These are phyloP conservation scores for Druon quercuslanigerum DNA, from an alignment of 1,140 invertebrate species.

Conservation along the genomic window DNA sequence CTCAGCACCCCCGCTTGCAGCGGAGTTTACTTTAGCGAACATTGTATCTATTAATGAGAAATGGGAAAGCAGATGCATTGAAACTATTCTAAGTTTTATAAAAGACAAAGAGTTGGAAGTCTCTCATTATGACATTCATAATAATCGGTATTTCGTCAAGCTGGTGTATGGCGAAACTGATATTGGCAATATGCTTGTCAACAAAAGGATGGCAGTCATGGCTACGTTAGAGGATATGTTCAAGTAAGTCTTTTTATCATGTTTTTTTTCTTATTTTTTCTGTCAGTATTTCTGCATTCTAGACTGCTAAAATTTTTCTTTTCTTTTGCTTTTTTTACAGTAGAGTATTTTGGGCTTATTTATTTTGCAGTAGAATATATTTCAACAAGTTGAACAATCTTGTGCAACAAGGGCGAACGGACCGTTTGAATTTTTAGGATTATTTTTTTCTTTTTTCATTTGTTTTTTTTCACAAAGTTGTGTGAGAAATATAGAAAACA, in stretches of 20 bases:
- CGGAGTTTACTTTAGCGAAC: neutral
- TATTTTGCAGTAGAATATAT: no score
- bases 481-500: no score
- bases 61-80: conserved; percentile 10
- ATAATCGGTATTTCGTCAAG: neutral
- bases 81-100: neutral
- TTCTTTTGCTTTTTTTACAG: no score
- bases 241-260: conserved; percentile 14
- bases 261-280: neutral
- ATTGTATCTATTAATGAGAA: neutral
- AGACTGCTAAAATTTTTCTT: no score
- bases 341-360: no score
- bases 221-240: conserved; percentile 10
- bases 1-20: neutral
- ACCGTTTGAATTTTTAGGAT: no score
- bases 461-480: no score
- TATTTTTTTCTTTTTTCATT: no score
- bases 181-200: conserved; percentile 19
- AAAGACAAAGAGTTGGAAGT: conserved; percentile 18
- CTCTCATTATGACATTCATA: neutral
- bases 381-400: no score
- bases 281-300: no score
- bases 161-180: neutral
- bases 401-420: no score
- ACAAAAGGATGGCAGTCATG: conserved; percentile 24